These are phyloP conservation scores for Ascidia mentula DNA, from an alignment of 23 tunicate species.

Conservation along the genomic window DNA sequence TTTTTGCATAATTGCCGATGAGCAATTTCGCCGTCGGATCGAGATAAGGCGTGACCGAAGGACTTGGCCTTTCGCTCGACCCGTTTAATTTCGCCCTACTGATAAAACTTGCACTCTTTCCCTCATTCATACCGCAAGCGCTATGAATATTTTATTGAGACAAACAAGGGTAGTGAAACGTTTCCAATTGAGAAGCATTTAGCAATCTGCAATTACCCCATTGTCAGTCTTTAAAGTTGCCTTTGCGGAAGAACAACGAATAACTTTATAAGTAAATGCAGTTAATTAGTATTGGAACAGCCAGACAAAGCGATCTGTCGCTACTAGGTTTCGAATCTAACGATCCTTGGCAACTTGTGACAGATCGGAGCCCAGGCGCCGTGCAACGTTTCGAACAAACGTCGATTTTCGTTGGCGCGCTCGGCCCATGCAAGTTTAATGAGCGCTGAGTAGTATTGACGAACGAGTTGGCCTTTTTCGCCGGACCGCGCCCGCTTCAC, in stretches of 20 bases:
- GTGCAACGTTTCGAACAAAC: not conserved
- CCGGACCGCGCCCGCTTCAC: not conserved
- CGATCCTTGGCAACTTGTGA: too few relatives aligned
- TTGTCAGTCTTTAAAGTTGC: too few relatives aligned
- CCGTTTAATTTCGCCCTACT: not conserved
- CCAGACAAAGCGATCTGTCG: too few relatives aligned
- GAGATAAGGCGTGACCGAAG: constrained; percentile 8
- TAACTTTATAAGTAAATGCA: too few relatives aligned
- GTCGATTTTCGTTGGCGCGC: not conserved
- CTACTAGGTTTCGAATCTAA: too few relatives aligned
- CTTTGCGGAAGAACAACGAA: too few relatives aligned
- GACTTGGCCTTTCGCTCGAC: constrained; percentile 3
- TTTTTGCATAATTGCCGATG: not conserved
- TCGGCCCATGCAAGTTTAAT: not conserved
- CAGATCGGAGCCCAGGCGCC: not conserved
- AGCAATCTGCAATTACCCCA: too few relatives aligned
- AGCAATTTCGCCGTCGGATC: not conserved
- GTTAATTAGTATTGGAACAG: too few relatives aligned
- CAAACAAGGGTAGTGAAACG: too few relatives aligned
- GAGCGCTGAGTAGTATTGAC: constrained; percentile 11
- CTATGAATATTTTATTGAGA: not conserved
- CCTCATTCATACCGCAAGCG: not conserved
- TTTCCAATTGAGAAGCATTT: too few relatives aligned
- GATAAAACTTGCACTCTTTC: constrained; percentile 2
- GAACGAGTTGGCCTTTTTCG: constrained; percentile 13